Base-by-base conservation (phyloP, 2,888 invertebrate genomes). In the Cheilosia impressa region DNA sequence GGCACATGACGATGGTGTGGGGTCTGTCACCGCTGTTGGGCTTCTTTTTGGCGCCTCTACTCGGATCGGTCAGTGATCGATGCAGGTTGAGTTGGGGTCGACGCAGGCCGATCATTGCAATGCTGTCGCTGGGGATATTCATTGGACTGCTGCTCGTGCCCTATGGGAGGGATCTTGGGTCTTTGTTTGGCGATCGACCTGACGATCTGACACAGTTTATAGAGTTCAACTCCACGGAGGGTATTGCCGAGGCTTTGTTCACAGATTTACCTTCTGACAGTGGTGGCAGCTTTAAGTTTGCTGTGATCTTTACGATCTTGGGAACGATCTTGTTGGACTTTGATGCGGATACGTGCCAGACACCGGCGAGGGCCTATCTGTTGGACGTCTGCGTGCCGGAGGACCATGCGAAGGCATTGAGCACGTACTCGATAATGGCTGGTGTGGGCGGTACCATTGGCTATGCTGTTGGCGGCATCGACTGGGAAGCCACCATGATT, bases 341-440 rank as follows among this genome's bases (percentile, higher is more conserved):
- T 88, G 93, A 94, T 90, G 94, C 95, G 19, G 95, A 95, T 89
- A 94, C 94, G 2, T 94, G 94, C 87, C 95, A 95, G 89, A 94
- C 94, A 52, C 95, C 95, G 0, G 93, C 94, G 2, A 91, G 95
- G 84, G 94, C 95, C 7, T 95, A 94, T 89, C 90, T 95, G 68
- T 90, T 95, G 55, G 95, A 95, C 87, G 93, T 95, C 78, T 93
- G 94, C 45, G 90, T 93, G 63, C 94, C 94, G n/a, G 93, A 94
- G 88, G 95, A 95, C 89, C 95, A 95, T 88, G 93, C 94, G 0
- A 91, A 92, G 60, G 95, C 95, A 0, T 90, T 95, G 79, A 94
- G 94, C 79, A 94, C 93, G 53, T 95, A 95, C 88, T 94, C 95
- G 0, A 92, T 95, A 24, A 94, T 95, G 93, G 95, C 95, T 0